Evolutionary conservation across 2,113 vertebrate species (phyloP).

Genomic region (Bostrychus sinensis): DNA sequence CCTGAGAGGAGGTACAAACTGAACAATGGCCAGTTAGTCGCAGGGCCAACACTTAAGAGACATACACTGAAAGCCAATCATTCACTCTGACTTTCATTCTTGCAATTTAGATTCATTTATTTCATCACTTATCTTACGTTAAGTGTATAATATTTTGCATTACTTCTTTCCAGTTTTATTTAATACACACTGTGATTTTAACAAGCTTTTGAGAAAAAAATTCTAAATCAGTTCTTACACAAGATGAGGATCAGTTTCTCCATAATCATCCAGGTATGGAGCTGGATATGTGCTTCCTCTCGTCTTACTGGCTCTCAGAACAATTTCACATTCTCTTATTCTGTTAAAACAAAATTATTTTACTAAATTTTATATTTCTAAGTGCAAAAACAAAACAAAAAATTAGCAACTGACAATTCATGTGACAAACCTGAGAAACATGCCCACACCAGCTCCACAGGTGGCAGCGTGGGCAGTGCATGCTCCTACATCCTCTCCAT

Average conservation of each 20-base stretch:
- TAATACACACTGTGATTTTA: no score
- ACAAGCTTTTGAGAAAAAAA: no score
- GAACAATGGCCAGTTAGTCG: no score
- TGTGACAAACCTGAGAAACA: conserved; percentile 90
- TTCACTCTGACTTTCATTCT: no score
- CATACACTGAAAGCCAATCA: no score
- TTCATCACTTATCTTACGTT: no score
- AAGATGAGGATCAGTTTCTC: conserved; percentile 95
- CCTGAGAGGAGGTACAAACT: no score
- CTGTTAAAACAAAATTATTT: conserved; percentile 65
- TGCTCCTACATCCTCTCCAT: conserved; percentile 92
- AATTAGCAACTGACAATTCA: background rate
- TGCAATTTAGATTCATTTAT: no score
- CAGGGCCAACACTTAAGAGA: no score
- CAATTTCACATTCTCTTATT: conserved; percentile 94
- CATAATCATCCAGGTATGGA: conserved; percentile 97
- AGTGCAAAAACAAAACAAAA: background rate
- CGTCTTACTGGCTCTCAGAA: conserved; percentile 93
- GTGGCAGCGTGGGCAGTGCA: conserved; percentile 92
- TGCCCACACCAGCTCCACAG: conserved; percentile 94
- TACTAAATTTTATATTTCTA: no score
- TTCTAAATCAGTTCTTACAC: conserved; percentile 77
- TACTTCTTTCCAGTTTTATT: no score
- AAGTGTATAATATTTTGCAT: no score
- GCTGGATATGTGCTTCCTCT: conserved; percentile 92